Conservation (phyloP, 1,140 invertebrate genomes). For the Scylla paramamosain region DNA sequence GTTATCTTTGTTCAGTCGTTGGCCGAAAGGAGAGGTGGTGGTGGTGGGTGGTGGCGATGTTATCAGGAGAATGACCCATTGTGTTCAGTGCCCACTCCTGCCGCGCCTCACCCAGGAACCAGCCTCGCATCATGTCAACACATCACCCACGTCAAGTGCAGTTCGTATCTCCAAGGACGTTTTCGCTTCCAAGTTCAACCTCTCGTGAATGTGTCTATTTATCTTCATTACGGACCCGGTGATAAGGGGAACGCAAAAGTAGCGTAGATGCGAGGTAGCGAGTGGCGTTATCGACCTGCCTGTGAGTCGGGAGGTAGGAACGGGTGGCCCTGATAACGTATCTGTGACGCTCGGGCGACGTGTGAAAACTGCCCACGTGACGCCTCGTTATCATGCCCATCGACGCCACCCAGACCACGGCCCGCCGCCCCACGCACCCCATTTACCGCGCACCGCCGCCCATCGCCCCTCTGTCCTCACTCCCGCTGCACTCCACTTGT, state of each 20-base stretch:
- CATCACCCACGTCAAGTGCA: background rate
- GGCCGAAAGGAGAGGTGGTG: constrained; percentile 35
- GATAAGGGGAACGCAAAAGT: constrained; percentile 47
- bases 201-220: constrained; percentile 37
- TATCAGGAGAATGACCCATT: constrained; percentile 57
- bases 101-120: background rate
- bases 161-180: constrained; percentile 20
- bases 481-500: background rate
- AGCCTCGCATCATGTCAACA: background rate
- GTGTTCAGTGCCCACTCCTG: constrained; percentile 26
- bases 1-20: constrained; percentile 42
- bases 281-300: constrained; percentile 57
- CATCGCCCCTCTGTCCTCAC: constrained; percentile 11
- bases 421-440: background rate
- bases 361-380: constrained; percentile 69
- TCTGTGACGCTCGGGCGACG: constrained; percentile 63
- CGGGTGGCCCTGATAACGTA: constrained; percentile 63
- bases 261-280: constrained; percentile 43
- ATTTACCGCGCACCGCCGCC: background rate
- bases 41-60: constrained; percentile 36
- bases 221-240: constrained; percentile 41
- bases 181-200: constrained; percentile 28
- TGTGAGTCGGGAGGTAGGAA: constrained; percentile 48
- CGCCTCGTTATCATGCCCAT: constrained; percentile 48
- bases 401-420: constrained; percentile 25